A percentile compares a stretch with the other conserved stretches of the same genome.
These are phyloP conservation scores for Aphis gossypii DNA, from an alignment of 1,140 invertebrate genomes.

Conservation along the genomic window DNA sequence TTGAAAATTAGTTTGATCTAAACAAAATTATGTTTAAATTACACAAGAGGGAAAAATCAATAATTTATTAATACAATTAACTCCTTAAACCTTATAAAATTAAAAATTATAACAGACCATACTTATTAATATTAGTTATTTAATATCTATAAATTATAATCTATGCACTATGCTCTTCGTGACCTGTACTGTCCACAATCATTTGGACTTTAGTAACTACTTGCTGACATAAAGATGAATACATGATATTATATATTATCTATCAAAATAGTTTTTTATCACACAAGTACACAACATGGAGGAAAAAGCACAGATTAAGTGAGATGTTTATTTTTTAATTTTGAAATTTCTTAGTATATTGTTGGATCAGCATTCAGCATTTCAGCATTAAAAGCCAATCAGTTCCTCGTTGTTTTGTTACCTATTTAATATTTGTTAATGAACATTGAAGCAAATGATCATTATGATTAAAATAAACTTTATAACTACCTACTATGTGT, in stretches of 20 bases:
- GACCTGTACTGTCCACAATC: too few relatives aligned
- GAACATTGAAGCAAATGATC: not conserved
- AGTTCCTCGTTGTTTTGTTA: not conserved
- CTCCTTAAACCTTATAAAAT: not conserved
- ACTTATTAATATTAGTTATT: not conserved
- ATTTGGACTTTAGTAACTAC: too few relatives aligned
- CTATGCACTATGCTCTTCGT: not conserved
- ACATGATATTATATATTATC: too few relatives aligned
- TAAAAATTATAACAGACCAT: not conserved
- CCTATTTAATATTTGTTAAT: not conserved
- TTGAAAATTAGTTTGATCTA: not conserved
- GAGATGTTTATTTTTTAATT: not conserved
- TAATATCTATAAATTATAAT: not conserved
- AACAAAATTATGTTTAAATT: not conserved
- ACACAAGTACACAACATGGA: too few relatives aligned
- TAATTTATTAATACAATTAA: not conserved
- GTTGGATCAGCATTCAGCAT: not conserved
- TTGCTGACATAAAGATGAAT: too few relatives aligned
- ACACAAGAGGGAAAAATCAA: not conserved
- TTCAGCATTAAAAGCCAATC: conserved; percentile 17
- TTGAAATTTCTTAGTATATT: not conserved
- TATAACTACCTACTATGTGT: not conserved
- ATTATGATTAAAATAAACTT: not conserved
- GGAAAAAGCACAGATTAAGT: too few relatives aligned
- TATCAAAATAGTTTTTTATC: too few relatives aligned